Evolutionary conservation across 2,113 vertebrate genomes (phyloP).

Genomic region (Rhynchopsitta pachyrhyncha): DNA sequence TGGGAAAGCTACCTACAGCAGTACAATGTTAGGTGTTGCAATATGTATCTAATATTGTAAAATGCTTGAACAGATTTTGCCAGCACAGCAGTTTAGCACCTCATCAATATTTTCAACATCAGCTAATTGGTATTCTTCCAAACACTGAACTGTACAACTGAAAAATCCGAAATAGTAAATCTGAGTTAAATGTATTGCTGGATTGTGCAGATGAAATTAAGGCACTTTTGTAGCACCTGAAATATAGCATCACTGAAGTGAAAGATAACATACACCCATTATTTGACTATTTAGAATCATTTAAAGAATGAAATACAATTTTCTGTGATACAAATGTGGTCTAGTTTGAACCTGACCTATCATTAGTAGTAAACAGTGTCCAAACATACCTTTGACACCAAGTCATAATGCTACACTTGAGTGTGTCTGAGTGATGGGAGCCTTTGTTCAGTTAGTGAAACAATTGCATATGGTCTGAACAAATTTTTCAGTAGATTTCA

Average conservation of each 20-base stretch:
- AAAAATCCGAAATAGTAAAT: background rate
- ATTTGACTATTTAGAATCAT: background rate
- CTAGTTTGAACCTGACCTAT: background rate
- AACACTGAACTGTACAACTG: background rate
- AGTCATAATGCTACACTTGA: background rate
- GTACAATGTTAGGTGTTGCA: background rate
- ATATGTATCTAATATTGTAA: background rate
- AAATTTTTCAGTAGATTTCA: background rate
- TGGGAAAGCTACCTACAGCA: background rate
- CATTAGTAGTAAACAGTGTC: background rate
- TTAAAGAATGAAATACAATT: background rate
- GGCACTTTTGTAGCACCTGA: background rate
- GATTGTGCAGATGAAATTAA: background rate
- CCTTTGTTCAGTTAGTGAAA: background rate
- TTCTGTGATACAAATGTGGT: background rate
- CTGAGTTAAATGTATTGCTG: background rate
- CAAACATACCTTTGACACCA: background rate
- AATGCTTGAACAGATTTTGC: conserved; percentile 28
- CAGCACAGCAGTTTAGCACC: background rate
- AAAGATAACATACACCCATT: background rate
- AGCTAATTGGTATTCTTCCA: conserved; percentile 22
- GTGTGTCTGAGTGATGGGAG: background rate
- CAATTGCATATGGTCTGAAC: background rate
- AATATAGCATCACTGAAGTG: background rate
- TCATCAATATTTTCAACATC: conserved; percentile 44